These are phyloP conservation scores for Lamprologus speciosus DNA, from an alignment of 2,113 vertebrate genomes.

Conservation along the genomic window DNA sequence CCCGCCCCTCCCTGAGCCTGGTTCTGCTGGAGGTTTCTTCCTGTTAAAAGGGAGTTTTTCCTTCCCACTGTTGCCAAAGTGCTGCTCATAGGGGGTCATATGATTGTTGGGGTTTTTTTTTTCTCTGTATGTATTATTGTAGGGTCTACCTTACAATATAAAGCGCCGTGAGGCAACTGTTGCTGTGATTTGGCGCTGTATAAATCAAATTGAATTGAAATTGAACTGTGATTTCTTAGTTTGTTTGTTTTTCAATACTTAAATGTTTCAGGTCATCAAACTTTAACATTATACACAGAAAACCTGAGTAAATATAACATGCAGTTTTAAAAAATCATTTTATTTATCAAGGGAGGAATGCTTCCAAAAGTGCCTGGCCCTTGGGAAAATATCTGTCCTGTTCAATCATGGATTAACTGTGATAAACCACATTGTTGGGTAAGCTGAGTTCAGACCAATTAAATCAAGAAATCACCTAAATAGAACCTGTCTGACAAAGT, in stretches of 20 bases:
- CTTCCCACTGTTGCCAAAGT: fast-evolving
- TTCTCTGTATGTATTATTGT: background rate
- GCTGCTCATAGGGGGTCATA: background rate
- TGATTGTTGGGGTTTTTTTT: fast-evolving
- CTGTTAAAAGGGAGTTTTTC: background rate
- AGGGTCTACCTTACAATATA: background rate
- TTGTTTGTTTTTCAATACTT: too few relatives aligned
- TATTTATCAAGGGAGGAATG: background rate
- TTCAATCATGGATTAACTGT: background rate
- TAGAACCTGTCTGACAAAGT: background rate
- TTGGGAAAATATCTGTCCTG: background rate
- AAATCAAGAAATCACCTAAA: background rate
- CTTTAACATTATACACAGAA: too few relatives aligned
- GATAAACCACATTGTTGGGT: background rate
- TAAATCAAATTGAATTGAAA: background rate
- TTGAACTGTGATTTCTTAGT: background rate
- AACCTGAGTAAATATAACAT: background rate
- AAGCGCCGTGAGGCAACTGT: fast-evolving
- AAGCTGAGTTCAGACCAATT: background rate
- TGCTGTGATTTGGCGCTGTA: fast-evolving
- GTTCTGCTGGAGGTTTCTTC: background rate
- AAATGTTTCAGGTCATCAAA: too few relatives aligned
- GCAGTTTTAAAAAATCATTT: background rate
- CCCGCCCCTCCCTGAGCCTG: background rate
- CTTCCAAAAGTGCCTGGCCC: background rate